Base-by-base conservation (phyloP, 2,888 invertebrate genomes). In the Drosophila picticornis region DNA sequence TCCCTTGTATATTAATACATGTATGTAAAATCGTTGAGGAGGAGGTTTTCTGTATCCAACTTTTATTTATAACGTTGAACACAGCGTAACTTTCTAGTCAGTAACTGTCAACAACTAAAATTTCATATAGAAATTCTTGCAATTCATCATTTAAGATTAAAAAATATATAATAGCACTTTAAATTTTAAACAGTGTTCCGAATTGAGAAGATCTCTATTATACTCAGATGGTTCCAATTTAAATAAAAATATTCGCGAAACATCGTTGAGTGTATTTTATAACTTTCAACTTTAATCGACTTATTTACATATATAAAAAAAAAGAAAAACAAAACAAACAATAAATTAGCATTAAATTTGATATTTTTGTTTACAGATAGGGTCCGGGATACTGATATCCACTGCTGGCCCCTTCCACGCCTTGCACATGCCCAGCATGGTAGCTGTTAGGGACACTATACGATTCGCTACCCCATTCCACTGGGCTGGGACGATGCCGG, bases 371-470 rank as follows among this genome's bases (percentile, higher is more conserved):
- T 61, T 81, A 85, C 27, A 79, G 52, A 48, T 87, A 88, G 46
- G 91, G 89, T 22, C 82, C 74, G 34, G 80, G 70, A 71, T 92
- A 89, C 36, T 77, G 80, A 66, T 91, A 92, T 13, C 88, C 90
- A 25, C 78, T 77, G 62, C 83, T 83, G 13, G 77, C 75, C 59
- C 81, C 82, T 7, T 76, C 84, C 13, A 90, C 59, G 19, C 91
- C 91, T 36, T 91, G 91, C 0, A 90, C 90, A 66, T 92, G 92
- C 0, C 82, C 90, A 4, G 88, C 90, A 43, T 85, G 91, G 67
- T 92, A 92, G 67, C 91, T 92, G 66, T 93, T 92, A 58, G 85
- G 74, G n/a, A 88, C 91, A 4, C 70, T 87, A 61, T 92, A 92
- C n/a, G 9, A 31, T 9, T 64, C 67, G 62, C 80, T 73, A 81